Conservation (phyloP, 2,797 vertebrate species). For the Coranthus polyacanthus region DNA sequence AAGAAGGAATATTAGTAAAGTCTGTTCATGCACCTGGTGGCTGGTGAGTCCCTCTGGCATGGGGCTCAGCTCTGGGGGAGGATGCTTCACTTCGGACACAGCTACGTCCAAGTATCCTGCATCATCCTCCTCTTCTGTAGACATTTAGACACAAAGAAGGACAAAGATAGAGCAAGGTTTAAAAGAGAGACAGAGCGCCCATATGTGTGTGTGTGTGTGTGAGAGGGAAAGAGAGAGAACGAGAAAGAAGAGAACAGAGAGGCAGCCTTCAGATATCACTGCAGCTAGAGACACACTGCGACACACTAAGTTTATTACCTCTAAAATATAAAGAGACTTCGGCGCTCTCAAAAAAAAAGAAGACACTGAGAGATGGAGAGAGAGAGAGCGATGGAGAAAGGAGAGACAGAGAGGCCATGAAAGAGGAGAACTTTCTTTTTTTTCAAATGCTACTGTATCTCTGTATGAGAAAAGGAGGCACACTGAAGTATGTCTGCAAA, state of each 20-base stretch:
- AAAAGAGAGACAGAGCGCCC: slow-evolving; percentile 6
- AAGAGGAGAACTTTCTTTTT: slow-evolving; percentile 34
- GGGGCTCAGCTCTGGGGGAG: slow-evolving; percentile 91
- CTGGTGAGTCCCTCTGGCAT: slow-evolving; percentile 94
- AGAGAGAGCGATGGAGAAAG: slow-evolving; percentile 17
- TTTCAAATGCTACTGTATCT: slow-evolving; percentile 62
- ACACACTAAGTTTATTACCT: slow-evolving; percentile 75
- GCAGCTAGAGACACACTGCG: slow-evolving; percentile 67
- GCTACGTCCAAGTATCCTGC: slow-evolving; percentile 86
- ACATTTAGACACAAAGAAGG: slow-evolving; percentile 29
- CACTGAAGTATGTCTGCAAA: slow-evolving; percentile 41
- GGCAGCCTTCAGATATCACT: slow-evolving; percentile 67
- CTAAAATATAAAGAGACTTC: slow-evolving; percentile 67
- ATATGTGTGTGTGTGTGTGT: slow-evolving; percentile 6
- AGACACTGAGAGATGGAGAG: slow-evolving; percentile 13
- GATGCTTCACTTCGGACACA: slow-evolving; percentile 90
- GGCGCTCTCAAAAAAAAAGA: slow-evolving; percentile 34
- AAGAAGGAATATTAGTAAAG: neutral
- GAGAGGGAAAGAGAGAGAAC: slow-evolving; percentile 16
- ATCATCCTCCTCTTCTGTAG: slow-evolving; percentile 86
- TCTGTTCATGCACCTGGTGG: slow-evolving; percentile 87
- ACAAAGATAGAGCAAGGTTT: slow-evolving; percentile 29
- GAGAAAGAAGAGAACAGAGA: slow-evolving; percentile 50
- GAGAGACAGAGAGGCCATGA: slow-evolving; percentile 11
- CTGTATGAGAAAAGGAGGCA: slow-evolving; percentile 55